phyloP scores from a whole-genome alignment of 2,888 invertebrate species.

The Matsumyia berberina region DNA sequence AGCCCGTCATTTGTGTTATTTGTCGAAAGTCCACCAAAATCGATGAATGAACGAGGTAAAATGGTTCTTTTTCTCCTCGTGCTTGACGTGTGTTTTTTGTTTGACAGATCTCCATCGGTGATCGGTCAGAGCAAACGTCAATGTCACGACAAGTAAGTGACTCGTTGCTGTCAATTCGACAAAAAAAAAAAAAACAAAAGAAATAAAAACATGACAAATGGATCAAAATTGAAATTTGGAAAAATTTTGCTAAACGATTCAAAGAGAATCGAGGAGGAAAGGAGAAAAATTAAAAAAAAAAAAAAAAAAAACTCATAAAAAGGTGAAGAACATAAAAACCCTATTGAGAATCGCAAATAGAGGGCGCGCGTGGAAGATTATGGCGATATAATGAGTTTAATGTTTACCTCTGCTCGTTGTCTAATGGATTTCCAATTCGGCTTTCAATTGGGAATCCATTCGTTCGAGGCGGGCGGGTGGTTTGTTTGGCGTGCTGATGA shows the following conservation, averaged over 20 bases:
- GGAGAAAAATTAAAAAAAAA: not conserved
- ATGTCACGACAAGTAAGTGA: constrained; percentile 14
- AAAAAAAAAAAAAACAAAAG: not conserved
- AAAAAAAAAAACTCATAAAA: constrained; percentile 2
- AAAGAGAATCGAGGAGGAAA: too few species aligned
- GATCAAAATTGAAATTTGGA: constrained; percentile 41
- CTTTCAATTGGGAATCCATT: constrained; percentile 29
- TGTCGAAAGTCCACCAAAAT: not conserved
- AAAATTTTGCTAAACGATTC: constrained; percentile 23
- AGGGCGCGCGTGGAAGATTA: constrained; percentile 64
- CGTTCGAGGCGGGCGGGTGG: not conserved
- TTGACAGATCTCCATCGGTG: constrained; percentile 29
- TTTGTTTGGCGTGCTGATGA: constrained; percentile 43
- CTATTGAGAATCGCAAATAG: constrained; percentile 55
- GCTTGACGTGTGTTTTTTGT: not conserved
- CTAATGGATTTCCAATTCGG: constrained; percentile 58
- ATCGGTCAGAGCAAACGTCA: constrained; percentile 33
- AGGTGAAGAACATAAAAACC: constrained; percentile 31
- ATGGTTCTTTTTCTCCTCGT: not conserved
- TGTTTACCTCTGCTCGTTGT: constrained; percentile 50
- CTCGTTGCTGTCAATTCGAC: not conserved
- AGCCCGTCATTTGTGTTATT: not conserved
- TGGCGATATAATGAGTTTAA: constrained; percentile 46
- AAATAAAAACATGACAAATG: constrained; percentile 13
- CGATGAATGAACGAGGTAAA: constrained; percentile 40